Evolutionary conservation across 23 tunicate genomes (phyloP).

Genomic region (Phallusia fumigata): DNA sequence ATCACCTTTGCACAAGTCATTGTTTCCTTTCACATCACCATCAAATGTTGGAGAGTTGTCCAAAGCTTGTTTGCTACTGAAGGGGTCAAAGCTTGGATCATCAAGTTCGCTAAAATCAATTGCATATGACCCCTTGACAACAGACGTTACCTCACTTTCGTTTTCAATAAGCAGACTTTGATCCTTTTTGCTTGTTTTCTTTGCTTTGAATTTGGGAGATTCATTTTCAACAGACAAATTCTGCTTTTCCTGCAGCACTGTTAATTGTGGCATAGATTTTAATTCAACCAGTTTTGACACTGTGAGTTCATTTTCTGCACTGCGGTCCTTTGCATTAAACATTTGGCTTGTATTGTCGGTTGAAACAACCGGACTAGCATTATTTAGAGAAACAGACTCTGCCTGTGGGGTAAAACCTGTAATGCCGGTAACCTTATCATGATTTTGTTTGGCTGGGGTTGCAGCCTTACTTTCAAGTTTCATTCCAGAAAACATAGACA

Average conservation of each 20-base stretch:
- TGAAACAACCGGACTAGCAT: neutral
- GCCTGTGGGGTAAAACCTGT: neutral
- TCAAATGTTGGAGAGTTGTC: neutral
- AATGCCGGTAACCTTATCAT: neutral
- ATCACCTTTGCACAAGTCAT: neutral
- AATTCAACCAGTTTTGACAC: neutral
- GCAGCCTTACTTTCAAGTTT: neutral
- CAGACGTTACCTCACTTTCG: neutral
- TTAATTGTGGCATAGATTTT: neutral
- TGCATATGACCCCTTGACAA: neutral
- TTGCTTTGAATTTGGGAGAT: neutral
- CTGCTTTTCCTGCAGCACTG: neutral
- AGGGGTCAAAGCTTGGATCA: neutral
- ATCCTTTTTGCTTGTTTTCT: neutral
- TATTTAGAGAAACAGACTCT: neutral
- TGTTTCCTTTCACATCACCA: neutral
- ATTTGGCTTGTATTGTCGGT: neutral
- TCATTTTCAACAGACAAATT: neutral
- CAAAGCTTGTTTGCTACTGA: neutral
- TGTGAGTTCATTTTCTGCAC: neutral
- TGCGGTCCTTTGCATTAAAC: neutral
- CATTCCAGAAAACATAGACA: slow-evolving; percentile 4
- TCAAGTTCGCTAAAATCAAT: slow-evolving; percentile 13
- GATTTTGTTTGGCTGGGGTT: neutral
- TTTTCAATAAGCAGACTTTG: neutral